Conservation (phyloP, 2,888 invertebrate species). For the Neoascia interrupta region DNA sequence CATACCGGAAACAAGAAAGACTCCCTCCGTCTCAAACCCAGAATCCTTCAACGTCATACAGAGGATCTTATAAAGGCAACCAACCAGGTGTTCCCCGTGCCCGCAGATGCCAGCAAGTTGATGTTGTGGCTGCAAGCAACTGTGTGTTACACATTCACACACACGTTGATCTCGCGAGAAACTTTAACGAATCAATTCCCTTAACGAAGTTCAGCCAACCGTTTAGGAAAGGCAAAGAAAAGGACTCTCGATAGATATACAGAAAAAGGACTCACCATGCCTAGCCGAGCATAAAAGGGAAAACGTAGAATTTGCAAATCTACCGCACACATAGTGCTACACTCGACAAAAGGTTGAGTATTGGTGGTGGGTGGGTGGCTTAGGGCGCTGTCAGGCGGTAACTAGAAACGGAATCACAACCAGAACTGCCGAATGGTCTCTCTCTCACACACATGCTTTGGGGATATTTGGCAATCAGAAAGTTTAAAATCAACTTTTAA, state of each 20-base stretch:
- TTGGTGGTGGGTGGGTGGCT: constrained; percentile 1
- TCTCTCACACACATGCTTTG: neutral
- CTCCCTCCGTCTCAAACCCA: constrained; percentile 30
- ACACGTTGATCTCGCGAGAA: constrained; percentile 38
- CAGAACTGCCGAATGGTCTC: constrained; percentile 1
- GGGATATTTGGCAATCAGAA: constrained; percentile 56
- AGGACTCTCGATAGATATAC: constrained; percentile 42
- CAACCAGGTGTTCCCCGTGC: too few relatives aligned
- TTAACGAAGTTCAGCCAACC: constrained; percentile 65
- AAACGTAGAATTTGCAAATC: constrained; percentile 59
- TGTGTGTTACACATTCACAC: neutral
- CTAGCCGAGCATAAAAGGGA: constrained; percentile 52
- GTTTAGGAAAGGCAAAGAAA: constrained; percentile 56
- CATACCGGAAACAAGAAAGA: constrained; percentile 55
- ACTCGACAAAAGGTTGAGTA: constrained; percentile 12
- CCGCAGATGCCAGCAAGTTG: too few relatives aligned
- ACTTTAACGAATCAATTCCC: constrained; percentile 68
- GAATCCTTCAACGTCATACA: neutral
- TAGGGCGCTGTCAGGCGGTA: neutral
- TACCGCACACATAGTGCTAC: neutral
- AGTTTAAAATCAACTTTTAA: constrained; percentile 59
- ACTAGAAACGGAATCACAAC: constrained; percentile 28
- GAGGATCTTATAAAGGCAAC: constrained; percentile 27
- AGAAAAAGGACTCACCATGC: constrained; percentile 50
- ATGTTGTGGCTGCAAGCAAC: constrained; percentile 6